These are phyloP conservation scores for Sphaerodactylus townsendi DNA, from an alignment of 2,113 vertebrate genomes.

Conservation along the genomic window DNA sequence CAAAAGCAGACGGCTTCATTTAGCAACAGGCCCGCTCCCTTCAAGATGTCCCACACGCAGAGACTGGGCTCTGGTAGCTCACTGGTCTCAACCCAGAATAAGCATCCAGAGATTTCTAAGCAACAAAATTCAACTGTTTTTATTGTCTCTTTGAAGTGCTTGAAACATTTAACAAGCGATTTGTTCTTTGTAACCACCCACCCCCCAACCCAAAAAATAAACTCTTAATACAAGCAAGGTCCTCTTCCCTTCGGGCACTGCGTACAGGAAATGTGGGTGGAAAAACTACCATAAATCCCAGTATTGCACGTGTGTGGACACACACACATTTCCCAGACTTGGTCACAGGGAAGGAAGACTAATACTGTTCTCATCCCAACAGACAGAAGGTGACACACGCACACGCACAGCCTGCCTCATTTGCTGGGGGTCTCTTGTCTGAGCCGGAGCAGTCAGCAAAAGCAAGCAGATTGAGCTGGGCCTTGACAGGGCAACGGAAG, in stretches of 20 bases:
- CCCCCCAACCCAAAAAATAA: neutral
- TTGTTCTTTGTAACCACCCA: neutral
- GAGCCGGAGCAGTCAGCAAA: neutral
- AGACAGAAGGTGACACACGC: no score
- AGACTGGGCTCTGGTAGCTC: neutral
- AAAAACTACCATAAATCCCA: neutral
- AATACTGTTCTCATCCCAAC: neutral
- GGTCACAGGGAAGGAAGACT: neutral
- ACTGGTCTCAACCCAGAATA: neutral
- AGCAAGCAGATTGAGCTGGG: neutral
- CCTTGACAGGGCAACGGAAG: neutral
- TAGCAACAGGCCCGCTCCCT: no score
- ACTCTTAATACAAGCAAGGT: neutral
- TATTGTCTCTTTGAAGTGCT: slow-evolving; percentile 23
- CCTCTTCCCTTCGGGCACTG: neutral
- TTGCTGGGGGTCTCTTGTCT: neutral
- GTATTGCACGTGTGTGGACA: no score
- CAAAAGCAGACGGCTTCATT: no score
- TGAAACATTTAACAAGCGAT: slow-evolving; percentile 8
- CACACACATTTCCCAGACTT: neutral
- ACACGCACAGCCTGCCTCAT: no score
- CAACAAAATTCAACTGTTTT: slow-evolving; percentile 13
- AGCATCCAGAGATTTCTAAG: neutral
- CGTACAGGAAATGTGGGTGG: neutral
- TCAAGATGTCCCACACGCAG: neutral